Evolutionary conservation across 2,888 invertebrate genomes (phyloP), one percentile per base, ranked within the genome.

Genomic region (Spicauda simplicius): DNA sequence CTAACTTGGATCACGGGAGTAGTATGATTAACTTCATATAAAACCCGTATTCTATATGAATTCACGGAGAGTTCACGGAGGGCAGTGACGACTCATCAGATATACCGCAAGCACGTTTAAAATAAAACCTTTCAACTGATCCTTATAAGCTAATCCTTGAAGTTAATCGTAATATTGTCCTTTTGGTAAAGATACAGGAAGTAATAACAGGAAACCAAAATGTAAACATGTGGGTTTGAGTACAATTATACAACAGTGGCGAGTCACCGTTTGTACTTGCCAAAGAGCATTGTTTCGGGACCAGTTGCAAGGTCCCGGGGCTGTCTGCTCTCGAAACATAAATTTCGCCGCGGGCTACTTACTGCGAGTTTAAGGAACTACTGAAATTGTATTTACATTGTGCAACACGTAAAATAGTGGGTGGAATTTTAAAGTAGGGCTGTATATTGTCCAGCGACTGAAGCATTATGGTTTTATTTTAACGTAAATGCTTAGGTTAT

Each of bases 221-320:
- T 48, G 48, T 48, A 48, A 48, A 48, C 48, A 48, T 6, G 48
- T 41, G 18, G 14, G 18, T 56, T 56, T 41, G 41, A n/a, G 25
- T 48, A 59, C 48, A 59, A 59, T 41, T 58, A 58, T 48, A 18
- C 48, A 48, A 16, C 53, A 52, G 59, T 68, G 63, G 64, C 56
- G 58, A 60, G 61, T 68, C 53, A 33, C 50, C 45, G 64, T 58
- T 65, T 61, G n/a, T n/a, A 45, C 18, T 71, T 57, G 54, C 65
- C 57, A 66, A 70, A 70, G 53, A 64, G 65, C 45, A 45, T 16
- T 45, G 69, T 73, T 72, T 69, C 65, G 60, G 67, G 63, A 65
- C 70, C 67, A 68, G 70, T 68, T 60, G 68, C 63, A 60, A 60
- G 71, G 64, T 71, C 71, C 70, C 65, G 69, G 70, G 73, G 72